These are phyloP conservation scores for Notodonta ziczac DNA, from an alignment of 2,888 invertebrate genomes.

Conservation along the genomic window DNA sequence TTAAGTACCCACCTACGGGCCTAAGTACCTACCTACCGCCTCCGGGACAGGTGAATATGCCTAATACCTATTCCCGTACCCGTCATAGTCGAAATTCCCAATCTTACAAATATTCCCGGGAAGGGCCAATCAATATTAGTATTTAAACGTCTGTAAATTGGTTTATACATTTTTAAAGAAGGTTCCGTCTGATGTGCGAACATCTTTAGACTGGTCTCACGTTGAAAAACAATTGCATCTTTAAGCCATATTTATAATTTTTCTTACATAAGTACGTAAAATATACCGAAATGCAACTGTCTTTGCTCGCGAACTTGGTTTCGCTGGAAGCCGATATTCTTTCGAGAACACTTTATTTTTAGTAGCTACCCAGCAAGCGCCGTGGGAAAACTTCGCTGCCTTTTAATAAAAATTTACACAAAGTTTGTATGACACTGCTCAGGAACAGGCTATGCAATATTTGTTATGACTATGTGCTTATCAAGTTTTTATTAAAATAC, in stretches of 20 bases:
- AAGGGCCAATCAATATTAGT: no score
- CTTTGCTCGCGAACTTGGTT: constrained; percentile 22
- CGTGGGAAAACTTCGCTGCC: constrained; percentile 21
- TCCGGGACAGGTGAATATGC: no score
- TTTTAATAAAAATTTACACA: constrained; percentile 21
- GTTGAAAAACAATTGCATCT: neutral
- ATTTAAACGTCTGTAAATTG: no score
- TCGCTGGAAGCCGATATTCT: constrained; percentile 25
- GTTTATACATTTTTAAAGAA: no score
- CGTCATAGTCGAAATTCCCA: no score
- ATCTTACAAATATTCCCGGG: no score
- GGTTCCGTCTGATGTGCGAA: no score
- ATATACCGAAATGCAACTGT: constrained; percentile 7
- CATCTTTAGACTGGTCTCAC: no score
- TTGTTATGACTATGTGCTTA: neutral
- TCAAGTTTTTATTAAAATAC: no score
- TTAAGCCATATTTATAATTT: neutral
- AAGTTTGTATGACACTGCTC: constrained; percentile 3
- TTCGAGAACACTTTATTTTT: constrained; percentile 21
- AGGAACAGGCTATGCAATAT: neutral
- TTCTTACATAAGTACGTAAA: constrained; percentile 4
- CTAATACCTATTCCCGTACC: no score
- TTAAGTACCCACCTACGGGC: no score
- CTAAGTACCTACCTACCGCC: no score
- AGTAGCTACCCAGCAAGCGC: constrained; percentile 12